A percentile compares a stretch with the other conserved stretches of the same genome.
phyloP scores from a whole-genome alignment of 2,797 vertebrate species.

The Tragelaphus oryx region DNA sequence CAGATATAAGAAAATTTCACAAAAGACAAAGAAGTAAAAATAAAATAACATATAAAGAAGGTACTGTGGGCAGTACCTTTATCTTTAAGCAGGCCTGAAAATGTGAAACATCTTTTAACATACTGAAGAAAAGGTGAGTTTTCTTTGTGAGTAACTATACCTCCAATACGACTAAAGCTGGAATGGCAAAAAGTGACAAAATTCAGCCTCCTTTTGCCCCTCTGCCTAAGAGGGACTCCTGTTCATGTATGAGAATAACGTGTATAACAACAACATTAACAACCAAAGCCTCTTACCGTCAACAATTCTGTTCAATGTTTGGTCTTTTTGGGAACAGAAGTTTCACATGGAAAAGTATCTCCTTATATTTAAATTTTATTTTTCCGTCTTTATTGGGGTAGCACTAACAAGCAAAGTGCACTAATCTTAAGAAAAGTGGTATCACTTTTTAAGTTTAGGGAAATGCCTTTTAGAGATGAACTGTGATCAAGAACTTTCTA shows the following conservation, averaged over 20 bases:
- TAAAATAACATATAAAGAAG: not conserved
- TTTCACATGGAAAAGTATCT: not conserved
- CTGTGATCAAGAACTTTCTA: not conserved
- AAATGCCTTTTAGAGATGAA: slow-evolving; percentile 30
- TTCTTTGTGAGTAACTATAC: not conserved
- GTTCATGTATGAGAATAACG: not conserved
- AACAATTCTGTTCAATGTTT: not conserved
- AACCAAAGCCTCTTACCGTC: not conserved
- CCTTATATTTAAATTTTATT: not conserved
- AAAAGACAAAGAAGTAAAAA: not conserved
- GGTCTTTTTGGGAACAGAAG: not conserved
- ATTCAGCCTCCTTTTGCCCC: not conserved
- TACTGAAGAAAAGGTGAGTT: not conserved
- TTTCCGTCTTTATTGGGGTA: not conserved
- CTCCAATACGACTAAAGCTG: not conserved
- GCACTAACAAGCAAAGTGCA: not conserved
- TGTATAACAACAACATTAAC: not conserved
- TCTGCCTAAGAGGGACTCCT: not conserved
- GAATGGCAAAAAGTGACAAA: not conserved
- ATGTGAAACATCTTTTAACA: not conserved
- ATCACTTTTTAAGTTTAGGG: not conserved
- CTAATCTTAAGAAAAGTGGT: not conserved
- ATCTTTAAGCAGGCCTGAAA: not conserved
- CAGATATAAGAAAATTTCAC: not conserved
- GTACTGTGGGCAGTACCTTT: not conserved